Evolutionary conservation across 1,140 invertebrate genomes (phyloP).

Genomic region (Pseudomyrmex cubaensis): DNA sequence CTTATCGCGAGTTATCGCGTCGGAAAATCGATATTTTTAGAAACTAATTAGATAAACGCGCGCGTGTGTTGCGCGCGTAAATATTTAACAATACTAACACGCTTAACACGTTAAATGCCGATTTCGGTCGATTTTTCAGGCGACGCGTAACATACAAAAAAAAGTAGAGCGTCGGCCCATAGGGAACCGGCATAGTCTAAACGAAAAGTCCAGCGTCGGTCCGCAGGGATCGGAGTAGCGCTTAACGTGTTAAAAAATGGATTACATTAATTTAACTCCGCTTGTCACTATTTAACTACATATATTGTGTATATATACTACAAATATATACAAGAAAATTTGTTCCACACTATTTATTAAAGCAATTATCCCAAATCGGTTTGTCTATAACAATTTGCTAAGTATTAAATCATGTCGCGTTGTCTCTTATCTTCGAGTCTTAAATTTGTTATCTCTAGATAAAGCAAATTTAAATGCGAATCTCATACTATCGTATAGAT

Average conservation of each 20-base stretch:
- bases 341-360: no score
- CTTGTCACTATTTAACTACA: not conserved
- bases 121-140: no score
- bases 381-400: not conserved
- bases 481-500: slow-evolving; percentile 29
- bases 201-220: no score
- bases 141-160: no score
- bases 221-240: no score
- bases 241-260: no score
- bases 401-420: not conserved
- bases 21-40: not conserved
- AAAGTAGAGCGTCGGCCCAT: no score
- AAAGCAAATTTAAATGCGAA: not conserved
- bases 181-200: no score
- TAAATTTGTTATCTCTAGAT: slow-evolving; percentile 15
- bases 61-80: no score
- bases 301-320: not conserved
- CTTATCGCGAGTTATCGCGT: not conserved
- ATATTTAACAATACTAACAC: not conserved
- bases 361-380: not conserved
- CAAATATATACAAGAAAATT: no score
- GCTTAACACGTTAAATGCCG: no score
- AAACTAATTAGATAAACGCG: not conserved
- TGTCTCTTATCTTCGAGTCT: slow-evolving; percentile 18
- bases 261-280: no score